Evolutionary conservation across 2,888 invertebrate species (phyloP).

Genomic region (Mythimna albipuncta): DNA sequence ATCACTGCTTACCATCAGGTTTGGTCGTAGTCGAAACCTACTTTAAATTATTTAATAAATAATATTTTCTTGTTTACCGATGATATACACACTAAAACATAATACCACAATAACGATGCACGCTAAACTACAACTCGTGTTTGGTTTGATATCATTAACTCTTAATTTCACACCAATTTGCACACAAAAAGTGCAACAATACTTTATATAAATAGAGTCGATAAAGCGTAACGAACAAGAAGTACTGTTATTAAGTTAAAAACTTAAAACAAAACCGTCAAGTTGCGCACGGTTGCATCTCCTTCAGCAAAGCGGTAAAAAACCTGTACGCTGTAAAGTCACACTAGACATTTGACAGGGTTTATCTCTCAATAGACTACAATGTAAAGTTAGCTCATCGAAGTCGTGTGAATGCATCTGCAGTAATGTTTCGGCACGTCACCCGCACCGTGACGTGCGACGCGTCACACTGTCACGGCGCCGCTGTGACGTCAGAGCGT

Average conservation of each 20-base stretch:
- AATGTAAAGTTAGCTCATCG: slow-evolving; percentile 12
- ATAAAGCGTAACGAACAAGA: slow-evolving; percentile 26
- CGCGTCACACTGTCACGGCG: slow-evolving; percentile 61
- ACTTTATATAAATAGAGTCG: slow-evolving; percentile 11
- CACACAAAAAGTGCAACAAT: slow-evolving; percentile 35
- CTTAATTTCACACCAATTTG: slow-evolving; percentile 54
- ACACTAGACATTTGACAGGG: slow-evolving; percentile 6
- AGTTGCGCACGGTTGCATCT: background rate
- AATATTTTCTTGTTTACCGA: background rate
- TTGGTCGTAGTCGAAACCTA: no score
- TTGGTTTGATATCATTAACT: slow-evolving; percentile 33
- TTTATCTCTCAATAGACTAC: slow-evolving; percentile 23
- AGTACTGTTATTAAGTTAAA: slow-evolving; percentile 13
- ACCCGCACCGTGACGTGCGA: slow-evolving; percentile 55
- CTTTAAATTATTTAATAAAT: background rate
- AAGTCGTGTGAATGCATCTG: slow-evolving; percentile 30
- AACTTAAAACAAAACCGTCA: slow-evolving; percentile 16
- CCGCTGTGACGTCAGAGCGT: slow-evolving; percentile 63
- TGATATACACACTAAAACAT: background rate
- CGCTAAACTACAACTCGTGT: slow-evolving; percentile 10
- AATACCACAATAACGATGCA: slow-evolving; percentile 13
- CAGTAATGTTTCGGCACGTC: slow-evolving; percentile 51
- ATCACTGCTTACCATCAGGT: no score
- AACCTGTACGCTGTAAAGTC: background rate
- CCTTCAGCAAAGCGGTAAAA: slow-evolving; percentile 4